Percentiles rank a stretch among this genome's conserved stretches.
Conservation (phyloP, 2,888 invertebrate species). For the Bembecia ichneumoniformis region DNA sequence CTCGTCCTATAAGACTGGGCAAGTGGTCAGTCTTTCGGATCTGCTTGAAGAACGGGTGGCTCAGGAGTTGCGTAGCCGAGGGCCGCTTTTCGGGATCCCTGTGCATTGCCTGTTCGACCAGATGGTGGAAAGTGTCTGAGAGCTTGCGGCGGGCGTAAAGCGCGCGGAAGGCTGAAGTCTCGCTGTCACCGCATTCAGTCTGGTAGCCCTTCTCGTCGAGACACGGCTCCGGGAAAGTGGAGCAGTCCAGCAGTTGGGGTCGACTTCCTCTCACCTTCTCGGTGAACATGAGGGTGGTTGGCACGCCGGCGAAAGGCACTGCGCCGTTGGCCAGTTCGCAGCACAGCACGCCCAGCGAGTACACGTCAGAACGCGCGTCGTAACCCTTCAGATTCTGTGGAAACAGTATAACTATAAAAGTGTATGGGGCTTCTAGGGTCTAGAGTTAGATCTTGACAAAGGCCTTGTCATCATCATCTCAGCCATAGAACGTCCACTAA, state of each 20-base stretch:
- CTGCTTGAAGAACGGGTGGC: slow-evolving; percentile 85
- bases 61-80: slow-evolving; percentile 77
- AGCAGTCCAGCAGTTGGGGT: slow-evolving; percentile 82
- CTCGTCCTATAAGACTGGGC: slow-evolving; percentile 76
- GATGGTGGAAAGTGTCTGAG: slow-evolving; percentile 82
- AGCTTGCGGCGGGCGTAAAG: slow-evolving; percentile 76
- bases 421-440: no score
- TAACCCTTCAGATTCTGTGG: slow-evolving; percentile 87
- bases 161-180: slow-evolving; percentile 56
- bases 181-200: slow-evolving; percentile 64
- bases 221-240: slow-evolving; percentile 74
- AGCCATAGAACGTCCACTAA: no score
- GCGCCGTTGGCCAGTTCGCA: slow-evolving; percentile 93
- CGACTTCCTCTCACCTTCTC: slow-evolving; percentile 88
- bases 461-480: no score
- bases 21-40: slow-evolving; percentile 73
- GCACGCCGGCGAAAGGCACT: slow-evolving; percentile 88
- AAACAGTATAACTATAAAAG: slow-evolving; percentile 8
- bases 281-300: slow-evolving; percentile 90
- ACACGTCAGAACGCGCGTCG: slow-evolving; percentile 90
- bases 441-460: no score
- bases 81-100: slow-evolving; percentile 80
- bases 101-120: slow-evolving; percentile 81
- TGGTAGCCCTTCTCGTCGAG: slow-evolving; percentile 54
- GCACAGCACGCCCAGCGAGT: slow-evolving; percentile 89